Evolutionary conservation across 2,797 vertebrate species (phyloP).

Genomic region (Poliocrania exsul): DNA sequence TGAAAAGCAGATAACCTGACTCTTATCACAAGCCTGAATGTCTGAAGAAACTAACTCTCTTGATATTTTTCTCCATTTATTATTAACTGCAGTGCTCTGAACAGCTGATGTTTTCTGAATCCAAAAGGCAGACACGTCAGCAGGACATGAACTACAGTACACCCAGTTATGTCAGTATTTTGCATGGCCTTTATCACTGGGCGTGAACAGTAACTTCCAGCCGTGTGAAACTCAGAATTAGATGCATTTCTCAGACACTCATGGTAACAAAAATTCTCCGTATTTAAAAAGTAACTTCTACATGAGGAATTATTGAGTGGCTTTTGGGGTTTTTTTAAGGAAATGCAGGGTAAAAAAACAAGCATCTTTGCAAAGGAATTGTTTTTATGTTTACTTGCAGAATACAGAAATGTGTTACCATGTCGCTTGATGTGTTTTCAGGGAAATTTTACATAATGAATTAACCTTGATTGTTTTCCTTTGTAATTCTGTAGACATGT

Average conservation of each 20-base stretch:
- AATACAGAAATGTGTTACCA: background rate
- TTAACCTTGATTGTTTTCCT: background rate
- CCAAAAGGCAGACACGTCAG: conserved; percentile 14
- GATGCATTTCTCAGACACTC: background rate
- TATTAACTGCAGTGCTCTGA: conserved; percentile 17
- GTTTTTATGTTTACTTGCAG: background rate
- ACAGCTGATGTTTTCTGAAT: conserved; percentile 48
- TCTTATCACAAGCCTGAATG: background rate
- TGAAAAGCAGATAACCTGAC: background rate
- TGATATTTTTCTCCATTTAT: background rate
- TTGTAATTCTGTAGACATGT: background rate
- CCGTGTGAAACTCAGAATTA: conserved; percentile 4
- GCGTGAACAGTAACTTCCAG: conserved; percentile 54
- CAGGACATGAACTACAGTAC: conserved; percentile 68
- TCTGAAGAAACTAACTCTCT: conserved; percentile 21
- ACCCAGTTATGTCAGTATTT: conserved; percentile 72
- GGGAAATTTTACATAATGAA: background rate
- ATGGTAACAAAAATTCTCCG: background rate
- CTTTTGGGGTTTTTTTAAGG: background rate
- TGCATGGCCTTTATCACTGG: conserved; percentile 70
- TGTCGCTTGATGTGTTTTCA: background rate
- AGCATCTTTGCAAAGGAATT: background rate
- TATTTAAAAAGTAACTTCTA: background rate
- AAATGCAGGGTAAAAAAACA: background rate
- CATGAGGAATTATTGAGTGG: no score